Conservation (phyloP, 2,888 invertebrate genomes). For the Cephus runcator region DNA sequence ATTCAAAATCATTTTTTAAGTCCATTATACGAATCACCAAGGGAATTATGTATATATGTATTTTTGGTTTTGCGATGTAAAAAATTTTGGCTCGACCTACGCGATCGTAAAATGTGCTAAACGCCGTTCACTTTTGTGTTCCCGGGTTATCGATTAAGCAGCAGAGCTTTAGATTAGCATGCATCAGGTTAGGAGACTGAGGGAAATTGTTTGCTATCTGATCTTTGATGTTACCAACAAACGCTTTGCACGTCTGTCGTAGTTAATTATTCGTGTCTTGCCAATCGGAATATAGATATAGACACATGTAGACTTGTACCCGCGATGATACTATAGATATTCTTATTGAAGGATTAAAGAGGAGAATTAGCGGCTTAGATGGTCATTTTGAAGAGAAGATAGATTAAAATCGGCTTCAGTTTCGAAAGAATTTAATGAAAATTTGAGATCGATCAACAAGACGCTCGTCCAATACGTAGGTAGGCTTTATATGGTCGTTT, state of each 20-base stretch:
- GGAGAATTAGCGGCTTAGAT: neutral
- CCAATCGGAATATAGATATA: neutral
- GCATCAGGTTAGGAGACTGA: slow-evolving; percentile 31
- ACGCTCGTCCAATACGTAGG: neutral
- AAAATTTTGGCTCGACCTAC: too few relatives aligned
- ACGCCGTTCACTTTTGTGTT: neutral
- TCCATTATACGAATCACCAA: neutral
- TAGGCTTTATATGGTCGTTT: neutral
- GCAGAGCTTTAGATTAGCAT: slow-evolving; percentile 32
- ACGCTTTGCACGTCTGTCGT: neutral
- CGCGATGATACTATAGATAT: neutral
- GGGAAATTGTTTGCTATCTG: slow-evolving; percentile 12
- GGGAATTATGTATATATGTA: neutral
- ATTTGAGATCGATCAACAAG: neutral
- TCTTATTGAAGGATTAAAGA: neutral
- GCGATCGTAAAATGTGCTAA: neutral
- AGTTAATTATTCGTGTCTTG: neutral
- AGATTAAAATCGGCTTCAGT: neutral
- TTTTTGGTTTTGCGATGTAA: neutral
- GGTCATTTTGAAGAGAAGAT: neutral
- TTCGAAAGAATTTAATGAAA: neutral
- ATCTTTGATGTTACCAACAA: slow-evolving; percentile 36
- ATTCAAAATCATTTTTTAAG: neutral
- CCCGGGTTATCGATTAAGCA: neutral
- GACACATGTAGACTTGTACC: neutral